Percentiles rank a stretch among this genome's conserved stretches.
phyloP scores from a whole-genome alignment of 2,113 vertebrate species.

The Saccopteryx bilineata region DNA sequence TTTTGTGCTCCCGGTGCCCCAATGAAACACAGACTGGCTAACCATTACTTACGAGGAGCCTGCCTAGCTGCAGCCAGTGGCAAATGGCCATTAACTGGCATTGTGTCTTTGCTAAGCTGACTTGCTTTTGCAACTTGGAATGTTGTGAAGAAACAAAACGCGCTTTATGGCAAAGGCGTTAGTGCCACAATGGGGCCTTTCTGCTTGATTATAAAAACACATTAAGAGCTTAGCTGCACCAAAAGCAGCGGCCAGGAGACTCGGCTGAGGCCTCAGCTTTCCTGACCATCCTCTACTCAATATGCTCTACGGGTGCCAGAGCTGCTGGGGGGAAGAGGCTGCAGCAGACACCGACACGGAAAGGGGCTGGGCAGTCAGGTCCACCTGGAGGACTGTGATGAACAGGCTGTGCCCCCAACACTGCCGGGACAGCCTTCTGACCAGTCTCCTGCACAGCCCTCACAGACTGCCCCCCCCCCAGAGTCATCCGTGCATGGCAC shows the following conservation, averaged over 20 bases:
- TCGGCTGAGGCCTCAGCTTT: neutral
- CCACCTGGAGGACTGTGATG: neutral
- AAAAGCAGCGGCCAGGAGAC: conserved; percentile 51
- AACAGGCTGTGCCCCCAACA: neutral
- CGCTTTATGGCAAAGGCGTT: conserved; percentile 72
- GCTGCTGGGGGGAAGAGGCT: neutral
- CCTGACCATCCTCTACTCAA: neutral
- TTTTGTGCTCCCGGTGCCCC: neutral
- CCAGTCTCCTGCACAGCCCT: neutral
- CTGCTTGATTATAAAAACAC: conserved; percentile 79
- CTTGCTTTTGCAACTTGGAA: conserved; percentile 78
- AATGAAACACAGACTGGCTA: neutral
- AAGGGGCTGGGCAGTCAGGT: neutral
- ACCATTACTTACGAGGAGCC: neutral
- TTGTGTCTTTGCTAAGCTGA: conserved; percentile 76
- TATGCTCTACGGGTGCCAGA: neutral
- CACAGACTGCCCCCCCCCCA: rapidly evolving
- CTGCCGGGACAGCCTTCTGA: rapidly evolving
- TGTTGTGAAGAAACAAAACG: conserved; percentile 80
- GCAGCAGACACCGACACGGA: neutral
- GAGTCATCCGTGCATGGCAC: no score
- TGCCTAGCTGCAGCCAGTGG: conserved; percentile 9
- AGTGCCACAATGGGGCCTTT: conserved; percentile 80
- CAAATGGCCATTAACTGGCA: conserved; percentile 58
- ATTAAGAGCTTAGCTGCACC: conserved; percentile 74